These are phyloP conservation scores for Turdus rufiventris DNA, from an alignment of 2,113 vertebrate genomes.

Conservation along the genomic window DNA sequence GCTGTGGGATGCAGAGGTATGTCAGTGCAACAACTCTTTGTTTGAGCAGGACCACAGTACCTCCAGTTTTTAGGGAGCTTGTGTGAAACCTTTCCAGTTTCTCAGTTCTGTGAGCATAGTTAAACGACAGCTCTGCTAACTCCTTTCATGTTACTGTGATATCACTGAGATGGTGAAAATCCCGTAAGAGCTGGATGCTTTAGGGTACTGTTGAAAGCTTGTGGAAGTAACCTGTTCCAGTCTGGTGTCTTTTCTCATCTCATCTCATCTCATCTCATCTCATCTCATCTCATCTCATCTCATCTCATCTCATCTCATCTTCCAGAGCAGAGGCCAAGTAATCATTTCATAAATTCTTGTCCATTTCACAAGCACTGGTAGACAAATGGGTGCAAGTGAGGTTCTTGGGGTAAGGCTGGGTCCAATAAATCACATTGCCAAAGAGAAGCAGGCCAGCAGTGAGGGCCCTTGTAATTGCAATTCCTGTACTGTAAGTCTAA, in stretches of 20 bases:
- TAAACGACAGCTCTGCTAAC: background rate
- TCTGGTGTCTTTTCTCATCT: background rate
- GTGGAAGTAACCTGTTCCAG: background rate
- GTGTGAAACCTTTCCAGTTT: background rate
- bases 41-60: background rate
- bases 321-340: background rate
- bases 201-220: background rate
- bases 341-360: background rate
- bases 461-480: background rate
- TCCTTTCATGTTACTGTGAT: fast-evolving
- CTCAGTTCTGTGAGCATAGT: background rate
- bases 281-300: no score
- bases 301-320: background rate
- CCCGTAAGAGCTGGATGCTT: background rate
- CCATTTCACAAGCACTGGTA: background rate
- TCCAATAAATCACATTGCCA: background rate
- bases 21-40: fast-evolving
- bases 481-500: background rate
- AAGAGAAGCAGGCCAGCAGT: background rate
- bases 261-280: background rate
- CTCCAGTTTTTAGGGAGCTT: background rate
- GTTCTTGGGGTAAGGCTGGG: background rate
- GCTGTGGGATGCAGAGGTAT: background rate
- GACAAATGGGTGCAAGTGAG: background rate
- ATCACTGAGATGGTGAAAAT: background rate